Evolutionary conservation across 2,113 vertebrate species (phyloP).

Genomic region (Odocoileus hemionus): DNA sequence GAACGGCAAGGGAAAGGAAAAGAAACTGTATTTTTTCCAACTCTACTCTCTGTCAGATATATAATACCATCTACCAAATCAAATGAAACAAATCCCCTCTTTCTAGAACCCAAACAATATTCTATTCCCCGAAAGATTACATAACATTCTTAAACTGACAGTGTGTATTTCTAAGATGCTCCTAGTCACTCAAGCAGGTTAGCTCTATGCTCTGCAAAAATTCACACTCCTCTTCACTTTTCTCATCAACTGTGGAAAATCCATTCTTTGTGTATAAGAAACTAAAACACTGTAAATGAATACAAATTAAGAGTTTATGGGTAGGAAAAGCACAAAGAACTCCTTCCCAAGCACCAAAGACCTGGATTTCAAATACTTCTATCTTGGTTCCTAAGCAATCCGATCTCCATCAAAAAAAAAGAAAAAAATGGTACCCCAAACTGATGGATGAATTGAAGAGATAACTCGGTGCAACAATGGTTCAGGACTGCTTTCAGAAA

Average conservation of each 20-base stretch:
- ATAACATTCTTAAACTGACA: not conserved
- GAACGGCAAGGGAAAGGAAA: not conserved
- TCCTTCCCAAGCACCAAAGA: not conserved
- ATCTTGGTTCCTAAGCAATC: slow-evolving; percentile 3
- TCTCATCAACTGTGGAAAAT: slow-evolving; percentile 37
- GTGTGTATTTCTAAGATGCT: not conserved
- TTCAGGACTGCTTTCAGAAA: slow-evolving; percentile 25
- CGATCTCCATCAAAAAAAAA: not conserved
- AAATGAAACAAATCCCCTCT: slow-evolving; percentile 41
- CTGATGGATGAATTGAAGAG: not conserved
- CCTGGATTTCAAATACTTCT: not conserved
- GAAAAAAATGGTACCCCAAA: not conserved
- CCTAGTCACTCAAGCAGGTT: slow-evolving; percentile 20
- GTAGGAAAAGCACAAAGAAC: not conserved
- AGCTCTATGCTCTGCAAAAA: slow-evolving; percentile 11
- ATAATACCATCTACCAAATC: not conserved
- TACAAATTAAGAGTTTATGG: slow-evolving; percentile 27
- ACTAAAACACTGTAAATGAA: slow-evolving; percentile 29
- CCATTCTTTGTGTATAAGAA: slow-evolving; percentile 33
- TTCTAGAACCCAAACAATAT: not conserved
- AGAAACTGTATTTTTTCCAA: not conserved
- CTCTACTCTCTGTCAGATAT: not conserved
- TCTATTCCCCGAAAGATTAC: not conserved
- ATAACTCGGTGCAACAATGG: slow-evolving; percentile 1
- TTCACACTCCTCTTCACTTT: not conserved